Base-by-base conservation (phyloP, 2,797 vertebrate species). In the Cirrhinus mrigala region DNA sequence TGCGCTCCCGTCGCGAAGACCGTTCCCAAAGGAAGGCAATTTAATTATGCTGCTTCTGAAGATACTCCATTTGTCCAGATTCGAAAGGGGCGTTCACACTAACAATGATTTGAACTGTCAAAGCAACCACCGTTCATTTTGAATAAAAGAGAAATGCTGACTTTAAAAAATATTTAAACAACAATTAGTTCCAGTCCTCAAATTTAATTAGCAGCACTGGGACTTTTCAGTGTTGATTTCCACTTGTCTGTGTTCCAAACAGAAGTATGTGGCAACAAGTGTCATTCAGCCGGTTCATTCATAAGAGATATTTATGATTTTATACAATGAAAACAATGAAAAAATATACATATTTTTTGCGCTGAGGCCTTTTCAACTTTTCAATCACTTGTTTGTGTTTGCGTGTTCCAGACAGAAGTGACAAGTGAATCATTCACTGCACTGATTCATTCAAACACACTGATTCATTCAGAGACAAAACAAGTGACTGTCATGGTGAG, bases 41-140 rank as follows among this genome's bases (percentile, higher is more conserved):
- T 56, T 58, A 77, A 58, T 77, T 77, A 77, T 15, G 20, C 54
- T n/a, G 24, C 54, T 77, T 40, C 54, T 40, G 54, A 24, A 58
- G 54, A 60, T 44, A 24, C 54, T 14, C 15, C 33, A 16, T 77
- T 77, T 75, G 27, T 16, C 29, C 52, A 58, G 12, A 58, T 77
- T 58, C 20, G 7, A 58, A 40, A 44, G 22, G 75, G 54, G 6
- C 0, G 0, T 77, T 77, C 50, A 54, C 2, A 33, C 18, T 37
- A 75, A n/a, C 1, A 3, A 4, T 37, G 54, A 56, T 24, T 44
- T 44, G 20, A 33, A 58, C 12, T 58, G 54, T 58, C 22, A 40
- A 77, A 77, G 29, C 12, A 1, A 37, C 52, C 54, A 37, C 37
- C 5, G 33, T 58, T 40, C 1, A 76, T 56, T 76, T 37, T 20